Conservation (phyloP, 1,140 invertebrate genomes). For the Diorhabda carinulata region DNA sequence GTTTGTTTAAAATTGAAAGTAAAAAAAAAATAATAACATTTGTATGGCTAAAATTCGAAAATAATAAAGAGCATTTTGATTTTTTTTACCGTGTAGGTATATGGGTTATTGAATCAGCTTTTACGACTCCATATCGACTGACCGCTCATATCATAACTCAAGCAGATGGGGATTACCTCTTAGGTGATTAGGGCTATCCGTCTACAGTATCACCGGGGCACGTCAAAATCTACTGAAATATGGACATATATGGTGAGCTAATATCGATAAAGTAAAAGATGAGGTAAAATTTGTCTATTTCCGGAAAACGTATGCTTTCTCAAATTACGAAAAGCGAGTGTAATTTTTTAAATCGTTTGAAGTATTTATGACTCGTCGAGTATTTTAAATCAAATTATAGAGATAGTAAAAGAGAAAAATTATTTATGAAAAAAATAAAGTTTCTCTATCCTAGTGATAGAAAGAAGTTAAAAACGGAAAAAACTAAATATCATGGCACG, state of each 20-base stretch:
- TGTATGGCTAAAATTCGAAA: no score
- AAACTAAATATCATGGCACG: no score
- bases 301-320: neutral
- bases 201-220: conserved; percentile 34
- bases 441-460: no score
- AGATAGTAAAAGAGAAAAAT: no score
- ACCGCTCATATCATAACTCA: conserved; percentile 45
- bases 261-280: conserved; percentile 16
- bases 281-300: conserved; percentile 4
- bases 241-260: conserved; percentile 24
- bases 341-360: neutral
- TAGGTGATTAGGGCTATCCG: conserved; percentile 44
- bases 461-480: no score
- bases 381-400: no score
- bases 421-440: no score
- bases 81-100: conserved; percentile 23
- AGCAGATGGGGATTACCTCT: conserved; percentile 42
- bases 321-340: neutral
- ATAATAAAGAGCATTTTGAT: no score
- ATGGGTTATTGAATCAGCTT: conserved; percentile 44
- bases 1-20: no score
- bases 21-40: no score
- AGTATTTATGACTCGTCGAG: no score
- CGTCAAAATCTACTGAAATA: conserved; percentile 38
- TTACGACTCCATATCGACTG: conserved; percentile 41